Conservation (phyloP, 1,140 invertebrate genomes). For the Gonioctena quinquepunctata region DNA sequence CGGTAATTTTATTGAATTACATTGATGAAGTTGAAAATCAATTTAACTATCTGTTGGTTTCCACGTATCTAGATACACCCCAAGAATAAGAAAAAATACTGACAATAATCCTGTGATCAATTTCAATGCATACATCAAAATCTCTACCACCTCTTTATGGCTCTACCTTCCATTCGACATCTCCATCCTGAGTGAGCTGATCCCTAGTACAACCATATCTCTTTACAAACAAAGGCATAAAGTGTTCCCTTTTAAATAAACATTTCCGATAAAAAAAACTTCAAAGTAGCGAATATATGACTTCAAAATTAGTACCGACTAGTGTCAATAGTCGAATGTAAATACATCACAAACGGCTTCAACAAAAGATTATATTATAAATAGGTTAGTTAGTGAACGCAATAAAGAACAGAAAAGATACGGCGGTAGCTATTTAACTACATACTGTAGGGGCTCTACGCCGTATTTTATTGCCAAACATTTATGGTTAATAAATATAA, state of each 20-base stretch:
- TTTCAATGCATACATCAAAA: too few species aligned
- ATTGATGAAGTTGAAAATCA: too few species aligned
- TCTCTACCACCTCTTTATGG: too few species aligned
- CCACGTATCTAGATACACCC: too few species aligned
- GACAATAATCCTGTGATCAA: too few species aligned
- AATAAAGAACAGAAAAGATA: slow-evolving; percentile 6
- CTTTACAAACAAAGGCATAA: not conserved
- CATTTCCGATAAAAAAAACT: not conserved
- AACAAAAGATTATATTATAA: slow-evolving; percentile 27
- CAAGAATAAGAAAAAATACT: too few species aligned
- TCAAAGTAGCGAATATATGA: slow-evolving; percentile 9
- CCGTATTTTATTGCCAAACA: slow-evolving; percentile 32
- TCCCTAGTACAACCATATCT: not conserved
- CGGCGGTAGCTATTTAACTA: slow-evolving; percentile 4
- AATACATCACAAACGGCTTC: slow-evolving; percentile 21
- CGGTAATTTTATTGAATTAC: too few species aligned
- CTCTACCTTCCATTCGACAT: not conserved
- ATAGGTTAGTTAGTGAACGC: slow-evolving; percentile 17
- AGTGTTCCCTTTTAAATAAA: not conserved
- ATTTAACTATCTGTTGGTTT: too few species aligned
- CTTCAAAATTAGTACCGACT: not conserved
- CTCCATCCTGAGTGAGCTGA: not conserved
- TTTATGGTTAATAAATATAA: slow-evolving; percentile 36
- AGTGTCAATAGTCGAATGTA: slow-evolving; percentile 15
- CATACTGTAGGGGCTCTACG: not conserved